phyloP scores from a whole-genome alignment of 2,888 invertebrate species.

The Copidosoma aretas region DNA sequence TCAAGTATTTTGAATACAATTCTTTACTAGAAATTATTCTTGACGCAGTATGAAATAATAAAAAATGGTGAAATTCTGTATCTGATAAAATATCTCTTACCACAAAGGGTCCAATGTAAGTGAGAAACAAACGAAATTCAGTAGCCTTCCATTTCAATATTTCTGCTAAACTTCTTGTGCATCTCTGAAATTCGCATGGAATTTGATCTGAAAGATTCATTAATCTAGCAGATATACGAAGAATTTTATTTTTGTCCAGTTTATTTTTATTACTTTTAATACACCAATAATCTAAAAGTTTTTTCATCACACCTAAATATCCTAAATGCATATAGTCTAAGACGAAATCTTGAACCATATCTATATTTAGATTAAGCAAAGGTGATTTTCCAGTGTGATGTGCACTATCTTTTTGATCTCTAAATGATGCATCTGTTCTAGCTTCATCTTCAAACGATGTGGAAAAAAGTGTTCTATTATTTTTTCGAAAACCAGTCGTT shows the following conservation, averaged over 20 bases:
- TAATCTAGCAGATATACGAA: background rate
- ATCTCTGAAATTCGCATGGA: conserved; percentile 35
- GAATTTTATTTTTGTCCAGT: background rate
- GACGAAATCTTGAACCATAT: conserved; percentile 25
- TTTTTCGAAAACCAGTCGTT: background rate
- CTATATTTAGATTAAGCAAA: conserved; percentile 16
- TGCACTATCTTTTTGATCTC: background rate
- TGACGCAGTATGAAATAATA: conserved; percentile 28
- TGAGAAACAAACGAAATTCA: conserved; percentile 31
- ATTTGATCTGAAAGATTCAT: conserved; percentile 6
- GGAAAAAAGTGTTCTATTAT: background rate
- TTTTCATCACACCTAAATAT: conserved; percentile 27
- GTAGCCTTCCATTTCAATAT: conserved; percentile 36
- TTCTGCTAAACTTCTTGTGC: conserved; percentile 22
- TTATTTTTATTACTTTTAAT: background rate
- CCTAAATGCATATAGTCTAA: conserved; percentile 34
- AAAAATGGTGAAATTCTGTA: conserved; percentile 29
- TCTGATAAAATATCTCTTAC: conserved; percentile 19
- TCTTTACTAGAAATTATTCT: conserved; percentile 31
- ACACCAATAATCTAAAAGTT: conserved; percentile 18
- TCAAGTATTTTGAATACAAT: conserved; percentile 10
- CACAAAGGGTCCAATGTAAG: conserved; percentile 34
- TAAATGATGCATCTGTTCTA: background rate
- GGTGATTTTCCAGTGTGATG: conserved; percentile 9
- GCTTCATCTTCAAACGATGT: background rate